Base-by-base conservation (phyloP, 2,797 vertebrate species). In the Miichthys miiuy region DNA sequence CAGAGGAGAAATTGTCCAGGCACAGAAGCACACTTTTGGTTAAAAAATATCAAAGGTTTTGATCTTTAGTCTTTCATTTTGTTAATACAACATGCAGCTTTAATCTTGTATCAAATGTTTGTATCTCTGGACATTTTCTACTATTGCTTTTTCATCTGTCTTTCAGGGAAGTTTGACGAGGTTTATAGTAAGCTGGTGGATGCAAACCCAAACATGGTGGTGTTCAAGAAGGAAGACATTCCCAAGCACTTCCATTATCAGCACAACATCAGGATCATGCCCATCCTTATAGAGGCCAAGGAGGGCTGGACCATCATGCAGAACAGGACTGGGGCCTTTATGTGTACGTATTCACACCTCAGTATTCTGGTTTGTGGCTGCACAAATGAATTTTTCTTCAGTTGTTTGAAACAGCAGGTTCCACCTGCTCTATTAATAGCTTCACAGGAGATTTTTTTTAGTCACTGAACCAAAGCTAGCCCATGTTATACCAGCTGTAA, bases 231-330 rank as follows among this genome's bases (percentile, higher is more conserved):
- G 81, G 96, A 97, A 46, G 91, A 97, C 56, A 94, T 99, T 69
- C 97, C 96, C 0, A 91, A 93, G 11, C 95, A 93, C 81, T 94
- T 96, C 61, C 96, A 96, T 82, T 99, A 98, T 82, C 96, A 90
- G 61, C 92, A 96, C 89, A 97, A 96, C 72, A 18, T 0, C 25
- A 93, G 94, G 88, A 96, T 98, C 86, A 97, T 97, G 92, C 97
- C 97, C 0, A 93, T 98, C 64, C 83, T 98, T 52, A 82, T 96
- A 1, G 94, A 97, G 82, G 97, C 96, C 66, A 96, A 96, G 34
- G 89, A 97, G 89, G 97, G 97, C 78, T 99, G 97, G 97, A 95
- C 96, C 61, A 92, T 98, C 75, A 81, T 96, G 52, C 95, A 89
- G 72, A 97, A 97, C 91, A 95, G 94, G 79, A 97, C 92, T 0